These are phyloP conservation scores for Penaeus chinensis DNA, from an alignment of 1,140 invertebrate genomes.

Conservation along the genomic window DNA sequence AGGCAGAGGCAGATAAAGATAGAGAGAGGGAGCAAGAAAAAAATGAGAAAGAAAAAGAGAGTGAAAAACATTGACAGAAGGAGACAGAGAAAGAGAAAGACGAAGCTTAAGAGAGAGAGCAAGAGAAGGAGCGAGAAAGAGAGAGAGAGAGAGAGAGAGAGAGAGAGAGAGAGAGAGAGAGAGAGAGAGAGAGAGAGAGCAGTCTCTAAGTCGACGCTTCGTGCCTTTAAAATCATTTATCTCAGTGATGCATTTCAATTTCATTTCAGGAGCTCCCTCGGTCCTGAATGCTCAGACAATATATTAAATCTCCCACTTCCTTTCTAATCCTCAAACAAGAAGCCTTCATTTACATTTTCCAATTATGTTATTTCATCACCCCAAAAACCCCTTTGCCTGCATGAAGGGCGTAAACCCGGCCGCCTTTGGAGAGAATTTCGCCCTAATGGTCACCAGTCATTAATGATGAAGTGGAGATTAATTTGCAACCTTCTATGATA, in stretches of 20 bases:
- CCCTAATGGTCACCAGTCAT: constrained; percentile 48
- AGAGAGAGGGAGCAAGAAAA: not conserved
- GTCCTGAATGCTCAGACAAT: constrained; percentile 61
- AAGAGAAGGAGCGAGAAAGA: not conserved
- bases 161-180: not conserved
- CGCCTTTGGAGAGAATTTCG: not conserved
- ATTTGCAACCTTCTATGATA: constrained; percentile 64
- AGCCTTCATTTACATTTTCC: constrained; percentile 63
- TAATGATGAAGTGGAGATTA: constrained; percentile 63
- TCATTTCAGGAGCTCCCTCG: constrained; percentile 53
- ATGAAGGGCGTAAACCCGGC: constrained; percentile 45
- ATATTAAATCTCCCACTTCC: constrained; percentile 63
- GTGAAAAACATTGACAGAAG: not conserved
- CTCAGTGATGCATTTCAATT: constrained; percentile 61
- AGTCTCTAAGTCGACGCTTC: not conserved
- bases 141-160: not conserved
- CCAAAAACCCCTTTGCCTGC: constrained; percentile 42
- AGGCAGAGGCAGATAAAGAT: not conserved
- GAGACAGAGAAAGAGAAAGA: not conserved
- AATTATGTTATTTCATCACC: constrained; percentile 64
- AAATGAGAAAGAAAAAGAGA: not conserved
- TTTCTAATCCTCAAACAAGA: constrained; percentile 63
- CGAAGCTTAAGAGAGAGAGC: not conserved
- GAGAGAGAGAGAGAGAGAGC: not conserved
- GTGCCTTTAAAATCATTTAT: constrained; percentile 60